Base-by-base conservation (phyloP, 2,113 vertebrate species). In the Solea solea region DNA sequence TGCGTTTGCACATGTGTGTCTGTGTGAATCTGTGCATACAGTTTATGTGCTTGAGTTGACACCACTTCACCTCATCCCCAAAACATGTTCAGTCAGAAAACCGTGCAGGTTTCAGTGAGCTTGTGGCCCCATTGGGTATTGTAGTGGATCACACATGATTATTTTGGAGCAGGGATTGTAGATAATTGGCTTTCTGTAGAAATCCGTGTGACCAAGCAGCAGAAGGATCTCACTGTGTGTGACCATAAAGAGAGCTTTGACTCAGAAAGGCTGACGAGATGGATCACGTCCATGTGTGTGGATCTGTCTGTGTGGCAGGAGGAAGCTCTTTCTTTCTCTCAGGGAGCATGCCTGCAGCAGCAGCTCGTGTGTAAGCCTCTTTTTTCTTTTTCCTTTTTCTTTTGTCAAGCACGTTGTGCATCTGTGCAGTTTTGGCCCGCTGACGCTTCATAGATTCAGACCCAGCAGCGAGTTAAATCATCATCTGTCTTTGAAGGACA, bases 211-310 rank as follows among this genome's bases (percentile, higher is more conserved):
- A 10, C 7, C 4, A 53, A 34, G 76, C 76, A 77, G 83, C 70
- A 77, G 72, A 83, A 79, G 78, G 71, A 81, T 82, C 64, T 60
- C 84, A 39, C 72, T 84, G 81, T 89, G 81, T 89, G 82, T 78
- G 69, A 58, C 77, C 51, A 82, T 86, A 74, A 87, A 89, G 81
- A 81, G 69, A 78, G 83, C 85, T 74, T 81, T 72, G 81, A 87
- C 74, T 70, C 42, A 56, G 52, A 69, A 46, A 73, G 64, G 60
- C 44, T 77, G 42, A 83, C 59, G 61, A 66, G 76, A 69, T 55
- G 25, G 64, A 54, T 48, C 70, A 54, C 68, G 64, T 71, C 13
- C 59, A 11, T 58, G 41, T 68, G 69, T 75, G 68, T 60, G 61
- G 44, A 25, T 79, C 62, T 77, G 63, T 75, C 53, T 64, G 44